A percentile compares a stretch with the other conserved stretches of the same genome.
Conservation (phyloP, 2,113 vertebrate genomes). For the Alexandromys fortis region DNA sequence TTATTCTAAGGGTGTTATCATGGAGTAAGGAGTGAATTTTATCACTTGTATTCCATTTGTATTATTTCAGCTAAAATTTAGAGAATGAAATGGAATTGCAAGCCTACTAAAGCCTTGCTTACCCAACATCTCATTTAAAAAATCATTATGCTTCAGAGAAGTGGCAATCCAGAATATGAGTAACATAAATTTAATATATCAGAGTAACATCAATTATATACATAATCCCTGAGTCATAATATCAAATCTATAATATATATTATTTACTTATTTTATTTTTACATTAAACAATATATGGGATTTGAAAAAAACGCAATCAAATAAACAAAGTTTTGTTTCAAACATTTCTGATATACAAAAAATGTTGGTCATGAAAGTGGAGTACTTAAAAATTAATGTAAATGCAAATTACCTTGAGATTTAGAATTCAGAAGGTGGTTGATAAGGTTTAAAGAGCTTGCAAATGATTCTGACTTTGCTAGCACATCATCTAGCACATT, state of each 20-base stretch:
- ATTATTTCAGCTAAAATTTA: background rate
- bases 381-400: background rate
- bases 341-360: background rate
- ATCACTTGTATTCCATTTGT: background rate
- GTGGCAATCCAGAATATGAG: rapidly evolving
- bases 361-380: background rate
- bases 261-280: background rate
- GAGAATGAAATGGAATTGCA: background rate
- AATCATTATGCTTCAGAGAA: background rate
- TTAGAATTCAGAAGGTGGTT: background rate
- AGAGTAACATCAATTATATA: background rate
- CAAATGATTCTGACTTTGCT: background rate
- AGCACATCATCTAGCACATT: background rate
- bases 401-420: background rate
- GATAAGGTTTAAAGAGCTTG: background rate
- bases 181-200: no score
- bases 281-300: background rate
- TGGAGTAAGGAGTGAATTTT: background rate
- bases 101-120: background rate
- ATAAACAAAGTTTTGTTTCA: background rate
- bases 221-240: background rate
- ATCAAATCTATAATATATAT: background rate
- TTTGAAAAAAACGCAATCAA: background rate
- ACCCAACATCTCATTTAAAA: background rate
- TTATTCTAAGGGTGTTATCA: background rate